Evolutionary conservation across 2,888 invertebrate genomes (phyloP), one percentile per base, ranked within the genome.

Genomic region (Nudaria mundana): DNA sequence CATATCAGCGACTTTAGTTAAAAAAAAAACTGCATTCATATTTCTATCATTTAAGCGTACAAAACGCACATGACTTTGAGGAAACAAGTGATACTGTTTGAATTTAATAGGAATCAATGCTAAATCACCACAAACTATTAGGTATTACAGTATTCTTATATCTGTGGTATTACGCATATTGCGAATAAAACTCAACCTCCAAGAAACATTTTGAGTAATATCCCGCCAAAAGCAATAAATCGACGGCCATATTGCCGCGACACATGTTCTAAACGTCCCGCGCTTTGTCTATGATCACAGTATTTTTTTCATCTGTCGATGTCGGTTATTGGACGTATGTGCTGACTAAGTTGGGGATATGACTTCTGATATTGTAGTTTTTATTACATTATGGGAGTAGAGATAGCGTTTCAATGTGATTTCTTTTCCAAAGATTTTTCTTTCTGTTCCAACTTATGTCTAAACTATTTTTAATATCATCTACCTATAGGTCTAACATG

Each of bases 261-360:
- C 61, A 58, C 39, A 39, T 61, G 61, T 50, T 47, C 47, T 15
- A 24, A 61, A 61, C 39, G 62, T 48, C 52, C 59, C 52, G 53
- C 56, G 59, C 54, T 55, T 70, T 66, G 57, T 66, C 66, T 68
- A 63, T 66, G 69, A 34, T 43, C 33, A 63, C 61, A 55, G 58
- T 64, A n/a, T 61, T 65, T 60, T 62, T 65, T 60, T 62, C 51
- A 54, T 60, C 56, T 52, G 46, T 32, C 42, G 40, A 52, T 48
- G 39, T 44, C 52, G 41, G 40, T 56, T 59, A 59, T 59, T 59
- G 58, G 43, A 50, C 37, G 40, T 54, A 52, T 56, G 29, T 35
- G 59, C 59, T 61, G 59, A 59, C 49, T 48, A 50, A 48, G 57
- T 51, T 51, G 18, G 37, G 36, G 37, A 35, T 33, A 37, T 25